phyloP scores from a whole-genome alignment of 2,113 vertebrate genomes.

The Hyperopisus bebe region DNA sequence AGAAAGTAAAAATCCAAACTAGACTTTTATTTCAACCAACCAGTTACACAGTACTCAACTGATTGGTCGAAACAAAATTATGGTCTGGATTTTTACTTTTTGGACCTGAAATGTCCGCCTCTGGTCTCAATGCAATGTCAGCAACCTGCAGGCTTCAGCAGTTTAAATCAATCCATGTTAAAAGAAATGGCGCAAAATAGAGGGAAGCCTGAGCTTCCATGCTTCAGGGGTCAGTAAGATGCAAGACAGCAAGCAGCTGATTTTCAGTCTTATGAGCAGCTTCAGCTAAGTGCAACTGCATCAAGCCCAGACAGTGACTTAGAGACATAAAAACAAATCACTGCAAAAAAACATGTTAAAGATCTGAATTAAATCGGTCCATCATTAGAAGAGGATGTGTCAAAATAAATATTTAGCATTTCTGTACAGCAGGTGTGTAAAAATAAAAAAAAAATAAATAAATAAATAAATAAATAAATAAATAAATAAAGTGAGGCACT shows the following conservation, averaged over 20 bases:
- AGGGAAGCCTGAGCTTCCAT: not conserved
- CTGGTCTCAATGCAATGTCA: not conserved
- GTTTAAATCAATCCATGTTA: not conserved
- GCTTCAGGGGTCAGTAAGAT: not conserved
- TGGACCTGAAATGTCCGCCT: slow-evolving; percentile 38
- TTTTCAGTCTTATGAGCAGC: not conserved
- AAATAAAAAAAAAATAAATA: not conserved
- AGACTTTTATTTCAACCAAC: slow-evolving; percentile 38
- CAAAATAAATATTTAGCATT: not conserved
- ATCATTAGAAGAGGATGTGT: not conserved
- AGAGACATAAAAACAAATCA: not conserved
- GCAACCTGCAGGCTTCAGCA: not conserved
- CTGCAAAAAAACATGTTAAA: not conserved
- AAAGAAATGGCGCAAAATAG: not conserved
- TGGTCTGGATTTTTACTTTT: slow-evolving; percentile 20
- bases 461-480: no score
- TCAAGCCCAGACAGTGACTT: not conserved
- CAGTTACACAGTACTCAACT: no score
- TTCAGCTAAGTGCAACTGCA: not conserved
- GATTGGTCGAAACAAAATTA: no score
- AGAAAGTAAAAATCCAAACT: slow-evolving; percentile 49
- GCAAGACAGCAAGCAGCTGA: not conserved
- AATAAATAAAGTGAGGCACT: not conserved
- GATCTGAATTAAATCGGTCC: not conserved
- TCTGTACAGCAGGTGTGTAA: not conserved